phyloP scores from a whole-genome alignment of 2,797 vertebrate genomes.

The Smutsia gigantea region DNA sequence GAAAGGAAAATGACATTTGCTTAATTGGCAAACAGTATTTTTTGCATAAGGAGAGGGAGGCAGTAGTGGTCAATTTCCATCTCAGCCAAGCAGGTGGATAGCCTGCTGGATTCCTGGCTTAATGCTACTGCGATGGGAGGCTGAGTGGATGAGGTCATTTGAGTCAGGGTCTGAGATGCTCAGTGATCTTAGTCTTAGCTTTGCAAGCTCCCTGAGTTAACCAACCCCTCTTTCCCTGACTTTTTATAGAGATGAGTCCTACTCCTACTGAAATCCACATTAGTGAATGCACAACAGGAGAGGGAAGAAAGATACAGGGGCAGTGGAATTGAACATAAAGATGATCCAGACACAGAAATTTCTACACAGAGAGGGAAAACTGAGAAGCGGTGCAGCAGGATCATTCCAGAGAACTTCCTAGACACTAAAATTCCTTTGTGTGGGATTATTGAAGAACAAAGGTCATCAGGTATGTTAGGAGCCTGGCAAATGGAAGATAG shows the following conservation, averaged over 20 bases:
- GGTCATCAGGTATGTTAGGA: neutral
- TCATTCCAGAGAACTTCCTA: neutral
- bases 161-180: neutral
- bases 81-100: neutral
- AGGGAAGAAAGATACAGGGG: neutral
- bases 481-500: neutral
- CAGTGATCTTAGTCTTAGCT: neutral
- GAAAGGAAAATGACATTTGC: neutral
- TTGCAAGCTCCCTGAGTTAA: neutral
- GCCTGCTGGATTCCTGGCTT: neutral
- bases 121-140: fast-evolving
- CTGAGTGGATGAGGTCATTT: neutral
- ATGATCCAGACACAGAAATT: neutral
- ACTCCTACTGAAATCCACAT: neutral
- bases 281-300: neutral
- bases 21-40: neutral
- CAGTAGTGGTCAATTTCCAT: neutral
- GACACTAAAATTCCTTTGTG: neutral
- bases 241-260: neutral
- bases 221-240: neutral
- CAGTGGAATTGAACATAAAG: neutral
- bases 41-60: neutral
- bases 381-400: neutral
- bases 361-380: neutral
- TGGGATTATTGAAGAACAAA: neutral